Conservation (phyloP, 2,888 invertebrate genomes). For the Habroteleia sp. region DNA sequence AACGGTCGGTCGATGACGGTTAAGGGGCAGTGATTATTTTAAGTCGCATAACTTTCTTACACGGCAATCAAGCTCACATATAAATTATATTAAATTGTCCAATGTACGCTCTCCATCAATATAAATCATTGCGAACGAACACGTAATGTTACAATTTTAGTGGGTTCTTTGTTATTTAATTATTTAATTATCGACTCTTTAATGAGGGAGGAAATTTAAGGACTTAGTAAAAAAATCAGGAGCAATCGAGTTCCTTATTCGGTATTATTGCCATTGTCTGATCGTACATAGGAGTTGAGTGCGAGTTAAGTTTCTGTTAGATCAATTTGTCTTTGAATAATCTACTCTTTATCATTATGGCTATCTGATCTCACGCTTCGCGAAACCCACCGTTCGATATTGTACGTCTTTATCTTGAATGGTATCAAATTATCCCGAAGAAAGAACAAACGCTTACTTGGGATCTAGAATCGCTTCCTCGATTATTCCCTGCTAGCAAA, state of each 20-base stretch:
- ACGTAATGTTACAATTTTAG: conserved; percentile 40
- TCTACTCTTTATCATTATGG: conserved; percentile 69
- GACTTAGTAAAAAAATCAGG: background rate
- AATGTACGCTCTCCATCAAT: conserved; percentile 7
- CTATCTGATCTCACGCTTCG: conserved; percentile 68
- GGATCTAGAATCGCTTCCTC: conserved; percentile 60
- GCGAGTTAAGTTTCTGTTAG: conserved; percentile 21
- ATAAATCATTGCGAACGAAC: conserved; percentile 22
- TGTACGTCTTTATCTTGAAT: conserved; percentile 74
- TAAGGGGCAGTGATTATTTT: conserved; percentile 36
- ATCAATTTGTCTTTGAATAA: conserved; percentile 73
- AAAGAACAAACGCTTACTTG: conserved; percentile 69
- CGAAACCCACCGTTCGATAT: conserved; percentile 62
- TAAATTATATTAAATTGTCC: conserved; percentile 36
- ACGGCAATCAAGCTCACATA: conserved; percentile 8
- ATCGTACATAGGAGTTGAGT: conserved; percentile 36
- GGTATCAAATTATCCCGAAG: conserved; percentile 74
- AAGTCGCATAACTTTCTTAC: conserved; percentile 40
- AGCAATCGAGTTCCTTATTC: conserved; percentile 38
- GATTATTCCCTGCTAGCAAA: conserved; percentile 36
- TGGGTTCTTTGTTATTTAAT: conserved; percentile 38
- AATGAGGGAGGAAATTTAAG: too few relatives aligned
- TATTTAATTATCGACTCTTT: conserved; percentile 28
- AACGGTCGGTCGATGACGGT: conserved; percentile 27
- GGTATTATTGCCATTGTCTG: conserved; percentile 31